Percentiles rank a stretch among this genome's conserved stretches.
Evolutionary conservation across 2,888 invertebrate genomes (phyloP).

Genomic region (Pseudococcus longispinus): DNA sequence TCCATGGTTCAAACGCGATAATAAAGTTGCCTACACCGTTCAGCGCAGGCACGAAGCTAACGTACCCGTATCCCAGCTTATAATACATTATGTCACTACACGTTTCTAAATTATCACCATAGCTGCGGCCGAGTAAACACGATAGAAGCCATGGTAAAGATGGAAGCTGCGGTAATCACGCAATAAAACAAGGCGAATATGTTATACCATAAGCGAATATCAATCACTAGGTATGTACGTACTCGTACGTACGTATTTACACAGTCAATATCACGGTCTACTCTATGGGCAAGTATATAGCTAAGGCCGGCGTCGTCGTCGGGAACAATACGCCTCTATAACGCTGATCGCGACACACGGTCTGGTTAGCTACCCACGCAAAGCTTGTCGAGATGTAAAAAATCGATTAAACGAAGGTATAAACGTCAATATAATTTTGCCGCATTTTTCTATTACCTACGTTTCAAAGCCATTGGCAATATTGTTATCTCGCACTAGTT

Average conservation of each 20-base stretch:
- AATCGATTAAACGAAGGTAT: slow-evolving; percentile 41
- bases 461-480: background rate
- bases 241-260: background rate
- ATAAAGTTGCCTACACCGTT: background rate
- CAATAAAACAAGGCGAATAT: slow-evolving; percentile 29
- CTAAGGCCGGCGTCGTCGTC: background rate
- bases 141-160: background rate
- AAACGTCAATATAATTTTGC: slow-evolving; percentile 37
- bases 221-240: background rate
- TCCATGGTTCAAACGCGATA: background rate
- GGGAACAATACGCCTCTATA: background rate
- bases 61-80: background rate
- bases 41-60: background rate
- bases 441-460: background rate
- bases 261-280: background rate
- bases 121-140: background rate
- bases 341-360: slow-evolving; percentile 15
- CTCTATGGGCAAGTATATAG: too few species aligned
- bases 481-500: slow-evolving; percentile 13
- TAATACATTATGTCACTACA: background rate
- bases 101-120: background rate
- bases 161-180: slow-evolving; percentile 35
- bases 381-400: slow-evolving; percentile 38
- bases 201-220: slow-evolving; percentile 24
- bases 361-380: slow-evolving; percentile 33